Evolutionary conservation across 92 coral and sea anemone genomes (phyloP).

Genomic region (Anthopleura xanthogrammica): DNA sequence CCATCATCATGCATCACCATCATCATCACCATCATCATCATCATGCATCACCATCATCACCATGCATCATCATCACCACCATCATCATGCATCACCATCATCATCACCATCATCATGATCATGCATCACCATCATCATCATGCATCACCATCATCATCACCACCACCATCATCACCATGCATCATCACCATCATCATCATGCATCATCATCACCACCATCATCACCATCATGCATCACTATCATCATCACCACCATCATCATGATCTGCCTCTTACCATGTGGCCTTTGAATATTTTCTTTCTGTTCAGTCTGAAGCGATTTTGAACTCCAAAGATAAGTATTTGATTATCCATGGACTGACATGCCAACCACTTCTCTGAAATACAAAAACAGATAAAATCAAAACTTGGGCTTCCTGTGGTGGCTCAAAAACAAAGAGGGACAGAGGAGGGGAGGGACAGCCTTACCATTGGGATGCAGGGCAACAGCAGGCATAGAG

Average conservation of each 20-base stretch:
- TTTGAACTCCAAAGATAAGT: slow-evolving; percentile 82
- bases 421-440: background rate
- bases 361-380: slow-evolving; percentile 97
- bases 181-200: background rate
- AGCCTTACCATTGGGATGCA: slow-evolving; percentile 84
- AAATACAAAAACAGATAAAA: background rate
- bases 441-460: background rate
- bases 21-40: too few species aligned
- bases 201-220: background rate
- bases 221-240: background rate
- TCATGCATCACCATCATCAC: too few species aligned
- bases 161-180: background rate
- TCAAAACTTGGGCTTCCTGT: background rate
- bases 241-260: background rate
- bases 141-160: background rate
- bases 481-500: slow-evolving; percentile 92
- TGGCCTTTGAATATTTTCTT: slow-evolving; percentile 99
- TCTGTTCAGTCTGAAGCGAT: slow-evolving; percentile 91
- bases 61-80: too few species aligned
- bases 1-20: too few species aligned
- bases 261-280: slow-evolving; percentile 57
- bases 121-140: background rate
- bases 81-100: background rate
- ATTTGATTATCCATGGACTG: slow-evolving; percentile 99
- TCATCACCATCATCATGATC: background rate